Conservation (phyloP, 35 echinoderm and acorn worm species). For the Anneissia japonica region DNA sequence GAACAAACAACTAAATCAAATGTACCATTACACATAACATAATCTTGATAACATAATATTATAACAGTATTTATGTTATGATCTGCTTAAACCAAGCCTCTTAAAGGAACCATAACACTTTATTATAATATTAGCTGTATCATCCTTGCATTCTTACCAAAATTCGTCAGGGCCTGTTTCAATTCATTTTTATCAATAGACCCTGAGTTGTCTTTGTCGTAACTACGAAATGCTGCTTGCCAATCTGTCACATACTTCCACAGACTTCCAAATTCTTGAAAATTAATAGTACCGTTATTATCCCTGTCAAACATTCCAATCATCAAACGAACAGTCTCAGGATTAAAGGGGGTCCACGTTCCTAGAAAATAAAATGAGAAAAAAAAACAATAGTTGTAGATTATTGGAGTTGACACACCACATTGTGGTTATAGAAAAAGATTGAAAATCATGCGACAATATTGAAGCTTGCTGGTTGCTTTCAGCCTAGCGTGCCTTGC, state of each 20-base stretch:
- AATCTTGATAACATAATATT: too few relatives aligned
- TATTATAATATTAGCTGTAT: too few relatives aligned
- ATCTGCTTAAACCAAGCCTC: too few relatives aligned
- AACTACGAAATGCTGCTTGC: conserved; percentile 86
- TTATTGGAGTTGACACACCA: too few relatives aligned
- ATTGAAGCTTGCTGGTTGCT: too few relatives aligned
- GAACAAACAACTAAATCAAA: too few relatives aligned
- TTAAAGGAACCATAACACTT: too few relatives aligned
- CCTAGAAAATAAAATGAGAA: conserved; percentile 33
- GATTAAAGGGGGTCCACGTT: conserved; percentile 94
- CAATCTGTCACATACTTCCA: conserved; percentile 99
- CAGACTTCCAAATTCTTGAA: conserved; percentile 92
- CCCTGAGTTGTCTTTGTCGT: conserved; percentile 92
- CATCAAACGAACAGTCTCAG: conserved; percentile 92
- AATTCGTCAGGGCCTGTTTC: conserved; percentile 70
- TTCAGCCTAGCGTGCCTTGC: too few relatives aligned
- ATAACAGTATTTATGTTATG: too few relatives aligned
- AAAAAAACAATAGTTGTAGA: not conserved
- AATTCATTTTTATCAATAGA: conserved; percentile 88
- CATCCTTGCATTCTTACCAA: conserved; percentile 88
- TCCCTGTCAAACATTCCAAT: conserved; percentile 97
- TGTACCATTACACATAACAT: too few relatives aligned
- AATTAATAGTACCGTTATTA: conserved; percentile 77
- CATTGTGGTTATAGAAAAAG: not conserved
- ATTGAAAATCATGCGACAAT: too few relatives aligned